Evolutionary conservation across 2,888 invertebrate species (phyloP), one percentile per base, ranked within the genome.

Genomic region (Rhagium mordax): DNA sequence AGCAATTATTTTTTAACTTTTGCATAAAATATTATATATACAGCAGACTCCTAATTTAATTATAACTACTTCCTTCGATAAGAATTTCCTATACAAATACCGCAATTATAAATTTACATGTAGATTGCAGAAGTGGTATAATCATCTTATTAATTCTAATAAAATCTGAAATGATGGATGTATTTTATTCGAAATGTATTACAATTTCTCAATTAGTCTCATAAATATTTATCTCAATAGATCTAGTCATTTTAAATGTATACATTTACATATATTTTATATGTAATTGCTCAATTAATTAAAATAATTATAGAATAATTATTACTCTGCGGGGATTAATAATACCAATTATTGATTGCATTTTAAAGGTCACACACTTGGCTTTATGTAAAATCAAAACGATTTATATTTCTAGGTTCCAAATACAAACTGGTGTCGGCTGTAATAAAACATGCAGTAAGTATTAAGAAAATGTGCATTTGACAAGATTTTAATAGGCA

Each of bases 91-190:
- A 60, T 69, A 57, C 41, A 62, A 74, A 74, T 61, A 68, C 57
- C 53, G 60, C 65, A 71, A 70, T 75, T 75, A 72, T 75, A 60
- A 65, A 72, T 68, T 75, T 70, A 67, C 57, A 59, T 64, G 55
- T 57, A 61, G 72, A 75, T 53, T 64, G 55, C 51, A 61, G 72
- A 75, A 66, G 67, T 51, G 67, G 48, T 70, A 67, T 62, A 72
- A 75, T 72, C 70, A 62, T 72, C 67, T 29, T 60, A 75, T 75
- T 68, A 59, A 41, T 67, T 47, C 57, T 15, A 24, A 61, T 61
- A 47, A 47, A 67, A 33, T 67, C 20, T 20, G 20, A 41, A 41
- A 24, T 67, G 57, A 57, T 57, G 57, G 57, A 55, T 67, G 57
- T 55, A 8, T 57, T 21, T 13, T 41, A 55, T 57, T 47, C 47